Evolutionary conservation across 2,113 vertebrate genomes (phyloP), one percentile per base, ranked within the genome.

Genomic region (Odontophorus gujanensis): DNA sequence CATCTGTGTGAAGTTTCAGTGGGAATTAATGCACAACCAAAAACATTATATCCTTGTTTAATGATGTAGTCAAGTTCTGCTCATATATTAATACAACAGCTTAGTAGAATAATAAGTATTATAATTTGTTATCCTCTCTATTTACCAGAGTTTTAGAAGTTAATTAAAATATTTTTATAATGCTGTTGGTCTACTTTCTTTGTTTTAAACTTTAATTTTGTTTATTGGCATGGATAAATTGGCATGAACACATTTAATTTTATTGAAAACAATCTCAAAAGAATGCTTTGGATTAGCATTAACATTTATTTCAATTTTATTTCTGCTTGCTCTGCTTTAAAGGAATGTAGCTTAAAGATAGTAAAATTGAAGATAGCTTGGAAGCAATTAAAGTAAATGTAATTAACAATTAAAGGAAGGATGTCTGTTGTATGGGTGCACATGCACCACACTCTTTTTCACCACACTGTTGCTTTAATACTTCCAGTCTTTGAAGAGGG

Each of bases 281-380:
- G 45, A 36, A 63, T 53, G 16, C 16, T 24, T 63, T 82, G n/a
- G 15, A 55, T 83, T 67, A 74, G 58, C 73, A 40, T 62, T 58
- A 43, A 51, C n/a, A 9, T 40, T 68, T 62, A 40, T 50, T 89
- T 42, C 24, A 21, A 50, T 78, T 73, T 6, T n/a, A 22, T 53
- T 90, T 65, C 78, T 91, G 30, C 77, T 85, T 51, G 15, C 71
- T 76, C 13, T 75, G 4, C 57, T 85, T 42, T 40, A 50, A 76
- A 76, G 30, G 32, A n/a, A n/a, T n/a, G n/a, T 21, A 28, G 47
- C 50, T 7, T 67, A 25, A 9, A 26, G 6, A 40, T 63, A 6
- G 25, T 40, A 40, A 63, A 53, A 40, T 19, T n/a, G 24, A 55
- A 73, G 66, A 38, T 28, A 66, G 43, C 47, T 87, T 34, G 20